Evolutionary conservation across 2,113 vertebrate species (phyloP), one percentile per base, ranked within the genome.

Genomic region (Semicossyphus pulcher): DNA sequence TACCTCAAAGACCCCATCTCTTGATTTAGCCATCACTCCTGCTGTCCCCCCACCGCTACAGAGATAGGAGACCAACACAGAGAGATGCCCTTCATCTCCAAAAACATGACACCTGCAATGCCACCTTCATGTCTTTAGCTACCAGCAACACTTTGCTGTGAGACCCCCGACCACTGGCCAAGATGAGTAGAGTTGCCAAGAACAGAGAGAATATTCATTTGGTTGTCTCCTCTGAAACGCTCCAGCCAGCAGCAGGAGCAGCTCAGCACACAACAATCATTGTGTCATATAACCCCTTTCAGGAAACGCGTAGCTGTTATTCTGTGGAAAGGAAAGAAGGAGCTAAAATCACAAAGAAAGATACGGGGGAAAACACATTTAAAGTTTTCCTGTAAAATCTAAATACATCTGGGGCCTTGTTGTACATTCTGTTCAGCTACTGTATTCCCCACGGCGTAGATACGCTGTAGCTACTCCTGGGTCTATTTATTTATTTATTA

Each of bases 401-500:
- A 59, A 80, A 65, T 61, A 68, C 7, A 34, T 83, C 29, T 21
- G 41, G 29, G 54, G 68, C 31, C 62, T 58, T 81, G 57, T 80
- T 80, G 73, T 70, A 81, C 78, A 78, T 76, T 86, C 54, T 83
- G 72, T 66, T 76, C 68, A 44, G 73, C 56, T 54, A n/a, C 56
- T 66, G 49, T 64, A 76, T 78, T 84, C 76, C 76, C 60, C 3
- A 1, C 0, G 2, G 74, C 81, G 39, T 10, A 29, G 44, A 49
- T 56, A 29, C 34, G 32, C 66, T 69, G 16, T 49, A 28, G 76
- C 59, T 71, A 56, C 72, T 80, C 51, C 0, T 44, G 0, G 23
- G 45, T 74, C 69, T 10, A n/a, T 45, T 60, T 48, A 7, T 25
- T 44, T 44, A 11, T 63, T 11, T 15, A 31, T 36, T 52, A 23